These are phyloP conservation scores for Coracopsis vasa DNA, from an alignment of 2,113 vertebrate species.

Conservation along the genomic window DNA sequence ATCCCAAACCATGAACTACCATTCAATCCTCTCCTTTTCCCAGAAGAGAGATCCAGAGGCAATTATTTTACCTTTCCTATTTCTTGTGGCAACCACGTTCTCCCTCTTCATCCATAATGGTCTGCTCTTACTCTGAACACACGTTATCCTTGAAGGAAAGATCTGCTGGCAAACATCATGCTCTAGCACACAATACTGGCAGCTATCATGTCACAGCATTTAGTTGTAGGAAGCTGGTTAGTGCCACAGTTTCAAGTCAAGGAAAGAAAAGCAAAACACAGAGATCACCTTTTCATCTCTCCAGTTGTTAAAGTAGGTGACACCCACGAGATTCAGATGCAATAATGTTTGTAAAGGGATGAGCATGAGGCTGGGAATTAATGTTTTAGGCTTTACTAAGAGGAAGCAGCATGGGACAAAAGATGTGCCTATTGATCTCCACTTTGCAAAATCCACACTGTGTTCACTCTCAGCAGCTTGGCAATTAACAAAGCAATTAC, in stretches of 20 bases:
- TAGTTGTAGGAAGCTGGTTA: background rate
- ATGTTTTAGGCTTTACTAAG: background rate
- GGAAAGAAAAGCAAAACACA: background rate
- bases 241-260: background rate
- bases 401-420: background rate
- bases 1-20: background rate
- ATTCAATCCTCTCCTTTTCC: background rate
- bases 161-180: rapidly evolving
- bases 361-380: rapidly evolving
- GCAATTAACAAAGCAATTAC: background rate
- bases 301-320: rapidly evolving
- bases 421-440: background rate
- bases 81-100: background rate
- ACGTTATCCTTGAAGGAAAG: background rate
- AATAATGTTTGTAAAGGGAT: rapidly evolving
- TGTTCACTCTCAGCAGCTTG: background rate
- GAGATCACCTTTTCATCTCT: background rate
- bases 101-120: background rate
- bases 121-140: background rate
- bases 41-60: background rate
- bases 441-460: background rate
- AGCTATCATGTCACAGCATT: background rate
- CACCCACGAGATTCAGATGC: rapidly evolving
- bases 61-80: background rate
- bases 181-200: rapidly evolving